Conservation (phyloP, 2,888 invertebrate genomes). For the Macrosoma leucophasiata region DNA sequence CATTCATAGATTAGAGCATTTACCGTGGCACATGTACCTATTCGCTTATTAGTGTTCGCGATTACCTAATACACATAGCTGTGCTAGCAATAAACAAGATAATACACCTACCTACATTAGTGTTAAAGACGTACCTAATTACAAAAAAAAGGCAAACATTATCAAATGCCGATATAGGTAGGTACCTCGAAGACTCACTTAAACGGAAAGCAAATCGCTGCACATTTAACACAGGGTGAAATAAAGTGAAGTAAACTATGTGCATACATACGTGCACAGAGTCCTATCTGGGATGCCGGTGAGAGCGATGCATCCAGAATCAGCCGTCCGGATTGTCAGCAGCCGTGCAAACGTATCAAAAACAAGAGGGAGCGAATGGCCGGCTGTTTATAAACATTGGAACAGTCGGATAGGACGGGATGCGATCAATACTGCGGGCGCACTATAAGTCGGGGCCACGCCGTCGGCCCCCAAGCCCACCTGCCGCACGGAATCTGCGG, state of each 20-base stretch:
- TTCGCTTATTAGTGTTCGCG: too few relatives aligned
- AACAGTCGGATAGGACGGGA: conserved; percentile 44
- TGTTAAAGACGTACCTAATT: too few relatives aligned
- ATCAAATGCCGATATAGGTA: too few relatives aligned
- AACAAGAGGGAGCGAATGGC: conserved; percentile 55
- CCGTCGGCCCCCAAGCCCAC: conserved; percentile 49
- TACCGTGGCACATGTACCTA: too few relatives aligned
- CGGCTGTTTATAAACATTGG: conserved; percentile 74
- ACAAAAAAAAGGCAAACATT: too few relatives aligned
- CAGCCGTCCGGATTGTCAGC: conserved; percentile 39
- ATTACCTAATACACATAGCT: too few relatives aligned
- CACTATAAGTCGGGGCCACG: conserved; percentile 44
- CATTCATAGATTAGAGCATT: too few relatives aligned
- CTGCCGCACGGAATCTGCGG: conserved; percentile 45
- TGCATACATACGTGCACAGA: conserved; percentile 58
- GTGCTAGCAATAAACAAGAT: too few relatives aligned
- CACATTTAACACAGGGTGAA: conserved; percentile 26
- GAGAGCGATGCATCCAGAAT: conserved; percentile 44
- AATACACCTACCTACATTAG: too few relatives aligned
- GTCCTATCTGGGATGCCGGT: conserved; percentile 39
- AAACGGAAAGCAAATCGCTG: too few relatives aligned
- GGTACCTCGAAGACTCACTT: too few relatives aligned
- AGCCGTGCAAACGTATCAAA: conserved; percentile 48
- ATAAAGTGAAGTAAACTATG: conserved; percentile 32
- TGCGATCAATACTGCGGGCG: conserved; percentile 55